These are phyloP conservation scores for Scotopteryx bipunctaria DNA, from an alignment of 2,888 invertebrate genomes.

Conservation along the genomic window DNA sequence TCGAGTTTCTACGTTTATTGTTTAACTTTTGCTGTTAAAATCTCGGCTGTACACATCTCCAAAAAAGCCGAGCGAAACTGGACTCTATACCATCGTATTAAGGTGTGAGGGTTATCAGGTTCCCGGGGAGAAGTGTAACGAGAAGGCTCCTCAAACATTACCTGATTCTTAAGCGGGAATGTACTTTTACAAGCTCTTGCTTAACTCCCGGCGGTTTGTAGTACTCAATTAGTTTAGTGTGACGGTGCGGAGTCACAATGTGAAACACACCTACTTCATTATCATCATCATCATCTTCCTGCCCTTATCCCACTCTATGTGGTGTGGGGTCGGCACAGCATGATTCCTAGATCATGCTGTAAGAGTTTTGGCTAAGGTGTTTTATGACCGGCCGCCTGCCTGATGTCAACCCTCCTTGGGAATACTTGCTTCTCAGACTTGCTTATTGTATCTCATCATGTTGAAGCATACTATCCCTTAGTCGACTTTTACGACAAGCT, in stretches of 20 bases:
- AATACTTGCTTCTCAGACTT: too few species aligned
- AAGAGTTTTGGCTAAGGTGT: too few species aligned
- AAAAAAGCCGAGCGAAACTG: constrained; percentile 10
- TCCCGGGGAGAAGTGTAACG: constrained; percentile 14
- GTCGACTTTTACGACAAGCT: too few species aligned
- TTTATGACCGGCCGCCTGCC: too few species aligned
- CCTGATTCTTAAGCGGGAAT: constrained; percentile 38
- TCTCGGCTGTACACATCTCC: constrained; percentile 34
- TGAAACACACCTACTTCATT: too few species aligned
- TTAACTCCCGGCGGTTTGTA: constrained; percentile 32
- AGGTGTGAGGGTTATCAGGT: background rate
- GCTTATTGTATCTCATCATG: too few species aligned
- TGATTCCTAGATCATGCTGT: too few species aligned
- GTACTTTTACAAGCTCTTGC: constrained; percentile 36
- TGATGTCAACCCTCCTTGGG: too few species aligned
- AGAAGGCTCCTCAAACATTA: constrained; percentile 29
- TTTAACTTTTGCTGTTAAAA: constrained; percentile 41
- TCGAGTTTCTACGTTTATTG: constrained; percentile 39
- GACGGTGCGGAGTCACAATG: constrained; percentile 4
- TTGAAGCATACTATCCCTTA: too few species aligned
- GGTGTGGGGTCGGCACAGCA: too few species aligned
- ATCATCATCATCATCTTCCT: too few species aligned
- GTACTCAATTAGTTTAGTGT: constrained; percentile 33
- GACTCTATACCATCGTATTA: constrained; percentile 21
- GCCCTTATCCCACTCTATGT: too few species aligned